Percentiles rank a stretch among this genome's conserved stretches.
These are phyloP conservation scores for Drosophila maculinotata DNA, from an alignment of 2,888 invertebrate species.

Conservation along the genomic window DNA sequence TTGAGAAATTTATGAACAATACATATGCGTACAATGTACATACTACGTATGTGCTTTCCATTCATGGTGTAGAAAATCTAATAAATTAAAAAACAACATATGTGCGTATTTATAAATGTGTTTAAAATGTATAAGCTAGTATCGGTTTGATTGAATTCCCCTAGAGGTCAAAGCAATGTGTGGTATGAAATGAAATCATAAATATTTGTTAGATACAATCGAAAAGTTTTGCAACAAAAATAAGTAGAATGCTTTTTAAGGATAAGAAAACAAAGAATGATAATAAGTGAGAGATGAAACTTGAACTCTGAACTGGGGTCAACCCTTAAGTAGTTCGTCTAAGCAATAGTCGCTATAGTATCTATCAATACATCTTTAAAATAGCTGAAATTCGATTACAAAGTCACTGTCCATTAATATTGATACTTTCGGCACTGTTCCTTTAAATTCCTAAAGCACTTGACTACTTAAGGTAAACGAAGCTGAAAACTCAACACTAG, in stretches of 20 bases:
- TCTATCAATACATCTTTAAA: constrained; percentile 6
- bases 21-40: constrained; percentile 12
- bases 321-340: constrained; percentile 28
- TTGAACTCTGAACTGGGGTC: constrained; percentile 37
- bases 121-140: constrained; percentile 13
- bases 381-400: constrained; percentile 17
- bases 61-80: constrained; percentile 10
- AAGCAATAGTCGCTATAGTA: constrained; percentile 7
- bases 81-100: constrained; percentile 3
- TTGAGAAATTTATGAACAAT: constrained; percentile 37
- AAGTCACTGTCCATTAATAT: constrained; percentile 28
- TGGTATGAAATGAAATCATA: background rate
- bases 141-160: constrained; percentile 13
- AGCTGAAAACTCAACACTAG: constrained; percentile 31
- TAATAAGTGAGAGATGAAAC: constrained; percentile 19
- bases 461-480: constrained; percentile 52
- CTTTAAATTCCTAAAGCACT: constrained; percentile 28
- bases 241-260: constrained; percentile 5
- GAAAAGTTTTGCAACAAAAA: constrained; percentile 6
- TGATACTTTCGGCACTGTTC: constrained; percentile 20
- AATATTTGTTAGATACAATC: constrained; percentile 10
- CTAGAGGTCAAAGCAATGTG: constrained; percentile 11
- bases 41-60: constrained; percentile 4
- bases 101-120: constrained; percentile 18
- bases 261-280: constrained; percentile 37